These are phyloP conservation scores for Apostichopus japonicus DNA, from an alignment of 35 echinoderm and acorn worm species.

Conservation along the genomic window DNA sequence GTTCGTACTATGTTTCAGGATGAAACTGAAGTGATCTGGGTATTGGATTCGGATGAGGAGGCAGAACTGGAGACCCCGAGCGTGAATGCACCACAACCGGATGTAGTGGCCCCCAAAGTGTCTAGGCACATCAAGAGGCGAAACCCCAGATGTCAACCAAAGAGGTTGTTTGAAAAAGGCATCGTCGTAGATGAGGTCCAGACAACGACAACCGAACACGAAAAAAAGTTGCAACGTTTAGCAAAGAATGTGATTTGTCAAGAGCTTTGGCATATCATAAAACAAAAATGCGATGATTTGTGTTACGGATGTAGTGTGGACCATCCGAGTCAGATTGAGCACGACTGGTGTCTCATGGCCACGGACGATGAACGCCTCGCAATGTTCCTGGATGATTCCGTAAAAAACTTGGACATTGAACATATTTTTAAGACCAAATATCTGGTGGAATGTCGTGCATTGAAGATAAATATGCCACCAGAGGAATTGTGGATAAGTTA, in stretches of 20 bases:
- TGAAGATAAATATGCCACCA: not conserved
- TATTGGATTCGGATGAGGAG: constrained; percentile 34
- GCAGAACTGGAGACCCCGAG: not conserved
- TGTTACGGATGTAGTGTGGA: not conserved
- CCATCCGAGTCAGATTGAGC: too few species aligned
- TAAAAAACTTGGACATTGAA: too few species aligned
- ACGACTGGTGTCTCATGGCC: too few species aligned
- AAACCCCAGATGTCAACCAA: not conserved
- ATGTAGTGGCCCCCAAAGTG: not conserved
- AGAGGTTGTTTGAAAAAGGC: not conserved
- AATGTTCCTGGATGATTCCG: too few species aligned
- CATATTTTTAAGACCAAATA: not conserved
- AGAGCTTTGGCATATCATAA: too few species aligned
- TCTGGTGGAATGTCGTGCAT: not conserved
- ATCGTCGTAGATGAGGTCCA: constrained; percentile 3
- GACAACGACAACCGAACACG: too few species aligned
- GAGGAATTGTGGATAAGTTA: not conserved
- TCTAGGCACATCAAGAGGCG: not conserved
- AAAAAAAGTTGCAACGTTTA: too few species aligned
- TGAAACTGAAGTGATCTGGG: constrained; percentile 29
- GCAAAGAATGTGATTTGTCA: too few species aligned
- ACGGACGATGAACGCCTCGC: too few species aligned
- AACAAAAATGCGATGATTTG: too few species aligned
- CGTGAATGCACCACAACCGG: not conserved
- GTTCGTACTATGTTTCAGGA: not conserved